Percentiles rank a stretch among this genome's conserved stretches.
These are phyloP conservation scores for Chrysomela aeneicollis DNA, from an alignment of 2,888 invertebrate genomes.

Conservation along the genomic window DNA sequence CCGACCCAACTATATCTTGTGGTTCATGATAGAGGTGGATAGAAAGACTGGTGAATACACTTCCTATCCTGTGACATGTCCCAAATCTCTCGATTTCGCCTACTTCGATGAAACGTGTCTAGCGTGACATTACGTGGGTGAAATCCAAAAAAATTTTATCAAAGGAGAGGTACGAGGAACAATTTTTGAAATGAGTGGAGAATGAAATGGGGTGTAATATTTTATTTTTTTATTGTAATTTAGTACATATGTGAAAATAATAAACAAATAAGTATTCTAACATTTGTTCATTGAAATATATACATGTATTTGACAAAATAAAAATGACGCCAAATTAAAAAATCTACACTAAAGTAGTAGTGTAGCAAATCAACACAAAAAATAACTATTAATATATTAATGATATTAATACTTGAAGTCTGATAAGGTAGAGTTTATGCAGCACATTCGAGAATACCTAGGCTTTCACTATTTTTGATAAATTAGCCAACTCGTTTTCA, in stretches of 20 bases:
- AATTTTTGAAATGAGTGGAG: too few species aligned
- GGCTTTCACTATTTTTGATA: constrained; percentile 10
- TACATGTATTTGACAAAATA: constrained; percentile 56
- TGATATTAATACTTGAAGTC: constrained; percentile 58
- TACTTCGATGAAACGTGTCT: too few species aligned
- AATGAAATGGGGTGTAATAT: constrained; percentile 41
- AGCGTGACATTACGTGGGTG: too few species aligned
- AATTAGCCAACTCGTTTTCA: constrained; percentile 11
- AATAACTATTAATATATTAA: constrained; percentile 55
- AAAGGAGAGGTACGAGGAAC: too few species aligned
- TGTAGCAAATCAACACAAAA: constrained; percentile 51
- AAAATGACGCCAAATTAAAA: constrained; percentile 55
- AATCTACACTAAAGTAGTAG: constrained; percentile 51
- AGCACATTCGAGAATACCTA: constrained; percentile 35
- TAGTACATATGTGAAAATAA: constrained; percentile 58
- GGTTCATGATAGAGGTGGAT: too few species aligned
- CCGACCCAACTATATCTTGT: too few species aligned
- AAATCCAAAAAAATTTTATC: too few species aligned
- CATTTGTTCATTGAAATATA: constrained; percentile 57
- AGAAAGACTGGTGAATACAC: too few species aligned
- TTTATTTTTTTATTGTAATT: constrained; percentile 54
- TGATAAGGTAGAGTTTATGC: constrained; percentile 46
- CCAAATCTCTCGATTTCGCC: too few species aligned
- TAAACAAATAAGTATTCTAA: constrained; percentile 60
- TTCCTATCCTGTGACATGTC: too few species aligned